Base-by-base conservation (phyloP, 30 jellyfish, hydroid and myxozoan species). In the Aurelia coerulea region DNA sequence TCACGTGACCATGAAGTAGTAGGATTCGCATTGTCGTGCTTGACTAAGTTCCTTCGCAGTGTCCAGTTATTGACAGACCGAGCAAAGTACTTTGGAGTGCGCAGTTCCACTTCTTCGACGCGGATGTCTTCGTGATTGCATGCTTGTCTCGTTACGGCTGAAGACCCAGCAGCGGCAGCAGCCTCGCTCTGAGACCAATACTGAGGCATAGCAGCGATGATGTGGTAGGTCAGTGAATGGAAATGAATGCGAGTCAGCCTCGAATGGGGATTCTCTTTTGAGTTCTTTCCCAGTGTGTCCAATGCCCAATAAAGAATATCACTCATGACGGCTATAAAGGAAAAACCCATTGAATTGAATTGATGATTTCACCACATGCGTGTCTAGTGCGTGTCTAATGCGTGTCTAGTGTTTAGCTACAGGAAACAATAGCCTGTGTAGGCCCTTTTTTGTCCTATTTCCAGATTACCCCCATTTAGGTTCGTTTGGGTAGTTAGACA, bases 161-260 rank as follows among this genome's bases (percentile, higher is more conserved):
- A 78, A 2, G 98, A 92, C 63, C 98, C 98, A 17, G 98, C 98
- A 3, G 96, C 98, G 2, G 98, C 90, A n/a, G 98, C 98, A 32
- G 90, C 92, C 75, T 65, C 84, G 64, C 88, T 86, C 32, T 87
- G 84, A 65, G 83, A 73, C 98, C 98, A 92, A 35, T 73, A 51
- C 62, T 51, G 85, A 3, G 96, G 96, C 77, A 42, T 37, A 9
- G 72, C 96, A 15, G 95, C 96, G 29, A 92, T 92, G 31, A 92
- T 74, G 83, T 92, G 98, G 62, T 79, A 92, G 6, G 96, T 92
- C 4, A 92, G 79, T 63, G 89, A 92, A 71, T 92, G 98, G 82
- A 86, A 92, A 76, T 92, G 98, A n/a, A 92, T 67, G 9, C 98
- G 88, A 15, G 95, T 78, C 10, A 92, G 94, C 73, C 98, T 73